A percentile compares a stretch with the other conserved stretches of the same genome.
These are phyloP conservation scores for Alectoris magna DNA, from an alignment of 2,797 vertebrate genomes.

Conservation along the genomic window DNA sequence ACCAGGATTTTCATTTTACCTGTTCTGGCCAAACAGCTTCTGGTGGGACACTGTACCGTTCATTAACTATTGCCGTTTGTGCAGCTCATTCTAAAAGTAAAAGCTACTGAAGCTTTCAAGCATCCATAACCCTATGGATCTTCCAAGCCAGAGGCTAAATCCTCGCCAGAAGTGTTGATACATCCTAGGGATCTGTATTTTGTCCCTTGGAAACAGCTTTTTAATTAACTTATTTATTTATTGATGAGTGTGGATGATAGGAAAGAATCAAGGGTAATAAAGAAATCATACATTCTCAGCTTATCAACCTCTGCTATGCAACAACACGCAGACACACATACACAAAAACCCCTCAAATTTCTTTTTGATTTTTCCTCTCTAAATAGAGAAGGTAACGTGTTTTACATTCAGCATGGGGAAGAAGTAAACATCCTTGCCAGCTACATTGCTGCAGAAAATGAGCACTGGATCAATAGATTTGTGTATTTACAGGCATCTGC, in stretches of 20 bases:
- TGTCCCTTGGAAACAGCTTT: constrained; percentile 34
- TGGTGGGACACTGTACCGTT: rapidly evolving
- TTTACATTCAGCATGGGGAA: not conserved
- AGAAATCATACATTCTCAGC: not conserved
- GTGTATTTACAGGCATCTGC: constrained; percentile 26
- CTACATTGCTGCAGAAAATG: not conserved
- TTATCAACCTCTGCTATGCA: constrained; percentile 18
- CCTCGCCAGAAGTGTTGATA: constrained; percentile 3
- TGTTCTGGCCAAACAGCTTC: not conserved
- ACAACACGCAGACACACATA: not conserved
- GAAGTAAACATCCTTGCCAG: not conserved
- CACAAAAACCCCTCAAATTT: not conserved
- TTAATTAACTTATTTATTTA: constrained; percentile 63
- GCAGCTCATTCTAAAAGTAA: not conserved
- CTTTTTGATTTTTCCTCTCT: not conserved
- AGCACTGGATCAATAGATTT: not conserved
- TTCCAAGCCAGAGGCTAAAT: constrained; percentile 18
- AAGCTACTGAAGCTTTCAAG: not conserved
- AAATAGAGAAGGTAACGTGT: not conserved
- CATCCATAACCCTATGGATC: not conserved
- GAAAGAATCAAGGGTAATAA: not conserved
- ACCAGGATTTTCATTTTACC: not conserved
- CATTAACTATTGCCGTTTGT: not conserved
- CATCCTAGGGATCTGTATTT: not conserved
- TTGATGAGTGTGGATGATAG: constrained; percentile 42